A percentile compares a stretch with the other conserved stretches of the same genome.
Evolutionary conservation across 2,113 vertebrate species (phyloP).

Genomic region (Ochotona curzoniae): DNA sequence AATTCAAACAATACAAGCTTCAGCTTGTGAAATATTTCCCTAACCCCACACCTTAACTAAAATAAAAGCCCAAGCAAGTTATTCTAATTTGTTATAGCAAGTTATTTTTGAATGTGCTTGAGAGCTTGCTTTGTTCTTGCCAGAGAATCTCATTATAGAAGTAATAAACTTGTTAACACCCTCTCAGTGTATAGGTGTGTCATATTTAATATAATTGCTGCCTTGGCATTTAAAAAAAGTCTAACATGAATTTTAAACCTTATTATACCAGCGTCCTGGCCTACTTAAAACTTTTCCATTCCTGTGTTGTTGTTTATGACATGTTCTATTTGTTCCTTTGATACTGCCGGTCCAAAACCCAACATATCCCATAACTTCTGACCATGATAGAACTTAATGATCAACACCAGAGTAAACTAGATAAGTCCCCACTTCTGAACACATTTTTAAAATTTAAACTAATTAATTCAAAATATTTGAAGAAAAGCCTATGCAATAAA

Average conservation of each 20-base stretch:
- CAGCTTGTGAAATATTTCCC: background rate
- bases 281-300: background rate
- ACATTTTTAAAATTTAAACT: background rate
- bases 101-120: background rate
- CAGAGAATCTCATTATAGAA: background rate
- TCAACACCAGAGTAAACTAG: background rate
- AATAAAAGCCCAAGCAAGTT: background rate
- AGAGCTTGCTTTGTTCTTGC: background rate
- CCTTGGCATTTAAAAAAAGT: background rate
- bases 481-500: background rate
- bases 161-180: background rate
- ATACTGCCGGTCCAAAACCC: background rate
- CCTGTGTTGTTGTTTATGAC: background rate
- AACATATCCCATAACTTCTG: background rate
- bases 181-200: too few species aligned
- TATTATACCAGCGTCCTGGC: background rate
- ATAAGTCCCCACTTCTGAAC: background rate
- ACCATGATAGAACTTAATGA: background rate
- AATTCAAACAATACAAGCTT: background rate
- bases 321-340: background rate
- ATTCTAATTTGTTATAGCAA: background rate
- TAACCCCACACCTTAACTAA: background rate
- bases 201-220: background rate
- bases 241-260: background rate
- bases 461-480: background rate